Evolutionary conservation across 1,140 invertebrate genomes (phyloP), one percentile per base, ranked within the genome.

Genomic region (Drosophila pallidifrons): DNA sequence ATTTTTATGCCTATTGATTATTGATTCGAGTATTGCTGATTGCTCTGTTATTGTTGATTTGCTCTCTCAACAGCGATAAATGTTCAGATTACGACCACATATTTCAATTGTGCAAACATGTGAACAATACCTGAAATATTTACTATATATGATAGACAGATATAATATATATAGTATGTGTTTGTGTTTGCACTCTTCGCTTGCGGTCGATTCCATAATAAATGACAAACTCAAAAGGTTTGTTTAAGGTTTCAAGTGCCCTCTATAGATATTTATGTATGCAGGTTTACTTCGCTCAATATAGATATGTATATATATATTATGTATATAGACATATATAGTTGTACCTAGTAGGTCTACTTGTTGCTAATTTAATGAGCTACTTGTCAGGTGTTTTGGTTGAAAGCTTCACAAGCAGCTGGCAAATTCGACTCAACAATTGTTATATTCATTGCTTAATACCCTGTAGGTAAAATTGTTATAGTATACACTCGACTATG

Each of bases 1-100:
- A 8, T 8, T 8, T 7, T 38, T 38, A 10, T 8, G 35, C 2
- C 5, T 8, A 38, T 10, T 13, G 41, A 43, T 43, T 43, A 63
- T 63, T 60, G 41, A 59, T 49, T 61, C 49, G 59, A 60, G 41
- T 60, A 30, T 35, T 61, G n/a, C 16, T 61, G 35, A 60, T 60
- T 13, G 8, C 45, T 47, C 13, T 28, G 15, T 7, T 11, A 32
- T 46, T 49, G 45, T 60, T 59, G 0, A 15, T 57, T 41, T 25
- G 15, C 15, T 35, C 15, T 35, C 32, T 35, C 15, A 16, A 38
- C 15, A 1, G 58, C 59, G 59, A 60, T 60, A 63, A 20, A 20
- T 51, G 30, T 5, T 5, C 8, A 35, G 47, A 64, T 52, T 52
- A 20, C 60, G 30, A 35, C 11, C 11, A 51, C 30, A 51, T 10